A percentile compares a stretch with the other conserved stretches of the same genome.
Conservation (phyloP, 2,888 invertebrate species). For the Lasius platythorax region DNA sequence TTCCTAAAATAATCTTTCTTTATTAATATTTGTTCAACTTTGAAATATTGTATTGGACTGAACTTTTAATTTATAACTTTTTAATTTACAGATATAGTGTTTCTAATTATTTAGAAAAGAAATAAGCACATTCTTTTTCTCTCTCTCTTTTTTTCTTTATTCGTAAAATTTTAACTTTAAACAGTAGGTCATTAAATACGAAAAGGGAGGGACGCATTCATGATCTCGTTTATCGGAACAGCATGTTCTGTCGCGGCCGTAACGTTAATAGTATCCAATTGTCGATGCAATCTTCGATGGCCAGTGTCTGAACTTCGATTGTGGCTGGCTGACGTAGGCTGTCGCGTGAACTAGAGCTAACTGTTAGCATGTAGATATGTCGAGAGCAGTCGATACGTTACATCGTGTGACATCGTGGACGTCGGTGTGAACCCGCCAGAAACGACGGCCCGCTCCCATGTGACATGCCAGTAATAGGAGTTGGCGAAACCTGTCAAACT, state of each 20-base stretch:
- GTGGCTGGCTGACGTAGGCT: constrained; percentile 68
- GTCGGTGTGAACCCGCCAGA: constrained; percentile 72
- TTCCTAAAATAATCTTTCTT: background rate
- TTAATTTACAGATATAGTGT: background rate
- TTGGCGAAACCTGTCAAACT: constrained; percentile 74
- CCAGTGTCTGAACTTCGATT: constrained; percentile 75
- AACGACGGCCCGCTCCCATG: constrained; percentile 76
- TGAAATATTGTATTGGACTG: background rate
- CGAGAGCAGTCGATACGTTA: constrained; percentile 82
- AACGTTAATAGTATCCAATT: constrained; percentile 71
- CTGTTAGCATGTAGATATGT: constrained; percentile 80
- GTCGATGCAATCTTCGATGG: constrained; percentile 76
- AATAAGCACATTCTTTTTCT: background rate
- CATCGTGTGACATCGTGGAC: constrained; percentile 79
- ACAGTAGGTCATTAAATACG: background rate
- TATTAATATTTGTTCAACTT: background rate
- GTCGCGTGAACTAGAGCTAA: constrained; percentile 77
- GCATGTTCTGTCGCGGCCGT: constrained; percentile 33
- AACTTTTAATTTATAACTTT: background rate
- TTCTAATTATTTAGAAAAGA: background rate
- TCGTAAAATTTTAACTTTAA: background rate
- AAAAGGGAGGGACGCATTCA: background rate
- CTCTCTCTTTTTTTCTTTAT: background rate
- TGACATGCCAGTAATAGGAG: constrained; percentile 76
- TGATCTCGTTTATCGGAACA: constrained; percentile 33